These are phyloP conservation scores for Sandelia bainsii DNA, from an alignment of 2,797 vertebrate genomes.

Conservation along the genomic window DNA sequence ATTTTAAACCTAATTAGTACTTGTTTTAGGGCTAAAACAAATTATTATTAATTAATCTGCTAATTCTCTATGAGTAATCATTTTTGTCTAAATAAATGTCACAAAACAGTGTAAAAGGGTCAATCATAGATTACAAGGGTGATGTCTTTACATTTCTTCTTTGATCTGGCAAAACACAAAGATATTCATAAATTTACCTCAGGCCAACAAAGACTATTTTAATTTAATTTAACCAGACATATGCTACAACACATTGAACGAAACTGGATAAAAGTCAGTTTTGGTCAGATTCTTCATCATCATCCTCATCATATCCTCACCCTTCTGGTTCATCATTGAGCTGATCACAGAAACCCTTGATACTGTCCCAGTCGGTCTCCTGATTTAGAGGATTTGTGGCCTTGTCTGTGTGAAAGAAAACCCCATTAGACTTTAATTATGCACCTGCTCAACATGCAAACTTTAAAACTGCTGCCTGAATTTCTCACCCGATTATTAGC, in stretches of 20 bases:
- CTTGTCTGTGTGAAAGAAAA: conserved; percentile 84
- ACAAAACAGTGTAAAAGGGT: too few relatives aligned
- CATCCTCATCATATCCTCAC: conserved; percentile 78
- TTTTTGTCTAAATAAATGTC: too few relatives aligned
- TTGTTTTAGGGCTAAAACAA: too few relatives aligned
- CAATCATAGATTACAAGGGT: too few relatives aligned
- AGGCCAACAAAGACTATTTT: too few relatives aligned
- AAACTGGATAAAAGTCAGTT: background rate
- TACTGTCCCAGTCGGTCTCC: conserved; percentile 92
- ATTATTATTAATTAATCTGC: too few relatives aligned
- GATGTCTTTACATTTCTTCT: too few relatives aligned
- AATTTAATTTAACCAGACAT: background rate
- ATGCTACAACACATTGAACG: background rate
- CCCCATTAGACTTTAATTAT: background rate
- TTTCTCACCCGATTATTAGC: background rate
- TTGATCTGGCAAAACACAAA: background rate
- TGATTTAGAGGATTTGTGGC: conserved; percentile 96
- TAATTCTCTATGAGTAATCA: too few relatives aligned
- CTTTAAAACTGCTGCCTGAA: too few relatives aligned
- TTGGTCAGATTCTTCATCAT: background rate
- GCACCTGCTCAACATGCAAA: background rate
- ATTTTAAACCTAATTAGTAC: background rate
- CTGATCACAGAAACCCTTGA: conserved; percentile 93
- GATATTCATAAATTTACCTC: background rate
- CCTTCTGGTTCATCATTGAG: conserved; percentile 94